Percentiles rank a stretch among this genome's conserved stretches.
phyloP scores from a whole-genome alignment of 2,888 invertebrate species.

The Lampropteryx suffumata region DNA sequence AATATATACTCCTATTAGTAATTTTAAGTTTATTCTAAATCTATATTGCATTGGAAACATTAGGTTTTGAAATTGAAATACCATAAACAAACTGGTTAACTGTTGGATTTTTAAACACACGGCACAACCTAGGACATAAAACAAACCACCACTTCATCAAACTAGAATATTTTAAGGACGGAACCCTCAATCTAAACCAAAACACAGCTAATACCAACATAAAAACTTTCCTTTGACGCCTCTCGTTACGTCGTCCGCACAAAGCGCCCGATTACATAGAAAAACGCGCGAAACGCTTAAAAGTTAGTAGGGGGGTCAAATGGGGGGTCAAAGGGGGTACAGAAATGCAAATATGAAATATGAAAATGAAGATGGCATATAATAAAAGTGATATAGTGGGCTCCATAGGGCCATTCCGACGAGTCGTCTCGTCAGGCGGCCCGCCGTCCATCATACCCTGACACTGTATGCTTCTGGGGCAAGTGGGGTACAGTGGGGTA shows the following conservation, averaged over 20 bases:
- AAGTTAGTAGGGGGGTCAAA: constrained; percentile 41
- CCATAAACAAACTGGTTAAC: too few species aligned
- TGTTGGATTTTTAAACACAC: too few species aligned
- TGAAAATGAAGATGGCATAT: constrained; percentile 88
- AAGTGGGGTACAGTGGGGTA: constrained; percentile 24
- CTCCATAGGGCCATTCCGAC: constrained; percentile 89
- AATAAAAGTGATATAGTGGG: constrained; percentile 91
- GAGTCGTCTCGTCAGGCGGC: constrained; percentile 89
- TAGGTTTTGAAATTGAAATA: too few species aligned
- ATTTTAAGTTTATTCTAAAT: too few species aligned
- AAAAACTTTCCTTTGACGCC: constrained; percentile 61
- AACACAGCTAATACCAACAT: constrained; percentile 39
- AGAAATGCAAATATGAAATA: constrained; percentile 84
- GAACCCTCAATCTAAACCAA: constrained; percentile 35
- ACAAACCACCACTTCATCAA: too few species aligned
- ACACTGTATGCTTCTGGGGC: constrained; percentile 75
- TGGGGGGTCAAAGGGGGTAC: constrained; percentile 35
- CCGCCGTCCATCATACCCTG: constrained; percentile 88
- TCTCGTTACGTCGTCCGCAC: constrained; percentile 59
- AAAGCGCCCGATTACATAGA: constrained; percentile 74
- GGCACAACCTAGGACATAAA: too few species aligned
- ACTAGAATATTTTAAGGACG: neutral
- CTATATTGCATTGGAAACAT: too few species aligned
- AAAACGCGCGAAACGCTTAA: constrained; percentile 76
- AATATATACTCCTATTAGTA: too few species aligned